A percentile compares a stretch with the other conserved stretches of the same genome.
These are phyloP conservation scores for Verasper variegatus DNA, from an alignment of 2,113 vertebrate species.

Conservation along the genomic window DNA sequence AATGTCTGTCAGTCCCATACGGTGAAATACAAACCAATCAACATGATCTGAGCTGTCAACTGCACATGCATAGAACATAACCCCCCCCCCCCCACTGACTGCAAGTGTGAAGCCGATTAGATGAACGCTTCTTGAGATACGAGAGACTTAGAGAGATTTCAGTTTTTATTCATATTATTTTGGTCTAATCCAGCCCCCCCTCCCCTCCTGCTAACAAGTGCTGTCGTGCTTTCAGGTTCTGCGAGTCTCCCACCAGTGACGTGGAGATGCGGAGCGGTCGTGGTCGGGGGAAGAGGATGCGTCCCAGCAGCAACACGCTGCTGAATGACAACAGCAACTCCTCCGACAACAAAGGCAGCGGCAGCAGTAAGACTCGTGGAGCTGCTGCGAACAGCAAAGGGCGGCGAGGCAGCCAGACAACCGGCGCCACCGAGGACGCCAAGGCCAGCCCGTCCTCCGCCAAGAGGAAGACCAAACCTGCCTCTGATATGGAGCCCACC, in stretches of 20 bases:
- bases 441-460: conserved; percentile 92
- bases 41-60: too few species aligned
- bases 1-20: too few species aligned
- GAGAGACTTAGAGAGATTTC: too few species aligned
- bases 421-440: conserved; percentile 85
- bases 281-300: conserved; percentile 93
- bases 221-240: conserved; percentile 86
- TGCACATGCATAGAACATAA: too few species aligned
- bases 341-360: conserved; percentile 90
- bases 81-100: too few species aligned
- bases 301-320: conserved; percentile 90
- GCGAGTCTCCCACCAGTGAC: conserved; percentile 96
- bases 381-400: conserved; percentile 90
- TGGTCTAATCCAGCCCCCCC: too few species aligned
- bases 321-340: conserved; percentile 87
- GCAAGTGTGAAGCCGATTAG: too few species aligned
- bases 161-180: too few species aligned
- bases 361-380: conserved; percentile 91
- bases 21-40: too few species aligned
- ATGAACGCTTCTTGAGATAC: too few species aligned
- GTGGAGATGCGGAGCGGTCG: conserved; percentile 95
- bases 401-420: conserved; percentile 92
- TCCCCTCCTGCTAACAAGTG: background rate
- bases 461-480: conserved; percentile 93
- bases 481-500: conserved; percentile 95